Base-by-base conservation (phyloP, 2,113 vertebrate genomes). In the Saguinus imperator region DNA sequence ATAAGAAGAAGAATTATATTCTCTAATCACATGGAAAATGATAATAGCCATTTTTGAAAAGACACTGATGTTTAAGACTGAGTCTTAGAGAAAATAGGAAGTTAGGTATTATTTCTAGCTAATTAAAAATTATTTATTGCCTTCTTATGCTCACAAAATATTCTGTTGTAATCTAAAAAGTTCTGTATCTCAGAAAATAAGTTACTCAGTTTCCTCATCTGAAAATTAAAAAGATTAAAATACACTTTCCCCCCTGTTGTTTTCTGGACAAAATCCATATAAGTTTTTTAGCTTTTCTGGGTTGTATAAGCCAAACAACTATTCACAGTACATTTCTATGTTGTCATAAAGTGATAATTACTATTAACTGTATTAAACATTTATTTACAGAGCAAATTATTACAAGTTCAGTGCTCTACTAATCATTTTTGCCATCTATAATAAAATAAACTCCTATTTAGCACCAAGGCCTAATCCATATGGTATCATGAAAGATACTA, bases 281-380 rank as follows among this genome's bases (percentile, higher is more conserved):
- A 20, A 91, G 85, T 84, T 87, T 50, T 50, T 64, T 37, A 72
- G 23, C 1, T 95, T 80, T 90, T 66, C 11, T 92, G 6, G 6
- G 29, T 73, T 84, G n/a, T 92, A 4, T 95, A 50, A 73, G 10
- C 40, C 37, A 79, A 82, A 73, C 17, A 81, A 95, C 25, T 91
- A 58, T 58, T 81, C 43, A 87, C 14, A 40, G 43, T 68, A 83
- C 75, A 58, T 87, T 84, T 87, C 84, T 66, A 87, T 76, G 50
- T 12, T 91, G 14, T 32, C 52, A 77, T 94, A 97, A 94, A 89
- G 45, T 83, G 48, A 95, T 95, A 82, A 70, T 94, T 86, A 90
- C 29, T 91, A 79, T 94, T 95, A 84, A 82, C 8, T 76, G 88
- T 93, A 92, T 94, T 90, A 93, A 88, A 88, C 20, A 94, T 91